phyloP scores from a whole-genome alignment of 2,797 vertebrate genomes.

The Parotocinclus haroldoi region DNA sequence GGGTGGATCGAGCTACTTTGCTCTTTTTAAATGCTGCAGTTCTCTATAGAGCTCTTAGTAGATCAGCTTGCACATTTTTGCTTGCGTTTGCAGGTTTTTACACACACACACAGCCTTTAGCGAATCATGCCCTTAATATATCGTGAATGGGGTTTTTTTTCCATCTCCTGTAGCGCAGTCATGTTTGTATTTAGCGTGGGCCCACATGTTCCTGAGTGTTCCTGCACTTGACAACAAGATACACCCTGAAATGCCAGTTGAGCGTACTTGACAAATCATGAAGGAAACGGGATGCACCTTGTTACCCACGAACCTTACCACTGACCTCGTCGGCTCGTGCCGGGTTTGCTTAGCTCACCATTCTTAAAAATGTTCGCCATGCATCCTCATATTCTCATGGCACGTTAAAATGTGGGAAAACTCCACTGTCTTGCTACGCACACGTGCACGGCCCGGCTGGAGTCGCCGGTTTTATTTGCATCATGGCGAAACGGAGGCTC shows the following conservation, averaged over 20 bases:
- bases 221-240: not conserved
- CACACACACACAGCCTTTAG: too few relatives aligned
- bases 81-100: too few relatives aligned
- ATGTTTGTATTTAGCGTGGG: too few relatives aligned
- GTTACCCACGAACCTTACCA: conserved; percentile 26
- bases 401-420: conserved; percentile 15
- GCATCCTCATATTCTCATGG: conserved; percentile 15
- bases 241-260: not conserved
- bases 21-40: not conserved
- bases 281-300: conserved; percentile 8
- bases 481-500: conserved; percentile 29
- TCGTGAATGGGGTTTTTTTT: too few relatives aligned
- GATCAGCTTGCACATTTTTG: too few relatives aligned
- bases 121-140: too few relatives aligned
- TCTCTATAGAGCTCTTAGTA: not conserved
- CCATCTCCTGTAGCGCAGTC: too few relatives aligned
- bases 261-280: conserved; percentile 3
- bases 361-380: conserved; percentile 19
- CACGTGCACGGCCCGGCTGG: not conserved
- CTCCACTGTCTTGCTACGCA: too few relatives aligned
- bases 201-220: not conserved
- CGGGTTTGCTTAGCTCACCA: conserved; percentile 14
- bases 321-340: conserved; percentile 20
- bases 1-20: too few relatives aligned
- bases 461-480: conserved; percentile 45